Percentiles rank a stretch among this genome's conserved stretches.
Evolutionary conservation across 2,113 vertebrate genomes (phyloP).

Genomic region (human): DNA sequence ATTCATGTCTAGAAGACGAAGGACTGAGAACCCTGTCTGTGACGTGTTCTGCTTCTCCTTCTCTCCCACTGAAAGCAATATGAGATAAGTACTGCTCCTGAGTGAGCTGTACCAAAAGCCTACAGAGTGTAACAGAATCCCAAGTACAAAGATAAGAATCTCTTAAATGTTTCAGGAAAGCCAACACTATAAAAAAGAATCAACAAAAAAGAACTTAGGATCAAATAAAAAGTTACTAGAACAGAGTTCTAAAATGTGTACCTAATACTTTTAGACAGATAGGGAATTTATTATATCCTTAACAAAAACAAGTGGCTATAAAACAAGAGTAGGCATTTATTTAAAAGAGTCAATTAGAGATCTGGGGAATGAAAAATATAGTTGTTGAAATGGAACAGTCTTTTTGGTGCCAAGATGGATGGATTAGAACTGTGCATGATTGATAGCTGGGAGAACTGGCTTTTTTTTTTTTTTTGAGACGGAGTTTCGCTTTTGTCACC

Average conservation of each 20-base stretch:
- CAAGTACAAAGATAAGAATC: constrained; percentile 25
- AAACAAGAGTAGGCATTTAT: constrained; percentile 18
- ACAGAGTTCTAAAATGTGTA: constrained; percentile 1
- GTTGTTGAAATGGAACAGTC: not conserved
- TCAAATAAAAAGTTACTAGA: constrained; percentile 26
- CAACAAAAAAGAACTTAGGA: constrained; percentile 34
- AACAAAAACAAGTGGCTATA: constrained; percentile 32
- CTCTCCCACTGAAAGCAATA: not conserved
- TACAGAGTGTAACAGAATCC: constrained; percentile 35
- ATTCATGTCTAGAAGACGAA: not conserved
- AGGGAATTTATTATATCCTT: constrained; percentile 3
- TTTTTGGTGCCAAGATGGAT: not conserved
- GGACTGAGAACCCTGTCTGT: not conserved
- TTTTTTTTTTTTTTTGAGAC: not conserved
- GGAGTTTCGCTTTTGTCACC: no score
- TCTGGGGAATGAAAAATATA: not conserved
- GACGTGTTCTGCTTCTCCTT: not conserved
- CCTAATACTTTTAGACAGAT: constrained; percentile 16
- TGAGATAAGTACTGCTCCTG: not conserved
- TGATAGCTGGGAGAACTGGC: not conserved
- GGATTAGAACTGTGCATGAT: not conserved
- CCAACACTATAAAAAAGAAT: not conserved
- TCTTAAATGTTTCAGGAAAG: constrained; percentile 42
- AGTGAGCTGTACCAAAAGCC: not conserved
- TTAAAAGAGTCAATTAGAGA: not conserved